Evolutionary conservation across 2,888 invertebrate genomes (phyloP).

Genomic region (Argyresthia goedartella): DNA sequence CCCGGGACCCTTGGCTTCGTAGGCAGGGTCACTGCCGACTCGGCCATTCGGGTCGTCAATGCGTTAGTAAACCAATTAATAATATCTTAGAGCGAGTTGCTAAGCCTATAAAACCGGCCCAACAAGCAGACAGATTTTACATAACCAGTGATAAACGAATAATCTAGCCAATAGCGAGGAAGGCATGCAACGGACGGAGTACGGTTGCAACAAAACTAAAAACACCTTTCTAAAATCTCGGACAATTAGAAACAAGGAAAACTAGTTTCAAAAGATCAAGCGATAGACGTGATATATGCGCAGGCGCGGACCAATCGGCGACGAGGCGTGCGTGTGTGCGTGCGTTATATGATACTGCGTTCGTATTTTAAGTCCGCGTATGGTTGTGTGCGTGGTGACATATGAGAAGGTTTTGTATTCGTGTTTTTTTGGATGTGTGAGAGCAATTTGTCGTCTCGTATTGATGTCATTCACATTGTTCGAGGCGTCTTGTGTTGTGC

Average conservation of each 20-base stretch:
- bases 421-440: slow-evolving; percentile 15
- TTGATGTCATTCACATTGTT: slow-evolving; percentile 37
- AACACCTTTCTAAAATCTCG: slow-evolving; percentile 65
- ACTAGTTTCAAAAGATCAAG: slow-evolving; percentile 46
- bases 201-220: slow-evolving; percentile 19
- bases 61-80: too few species aligned
- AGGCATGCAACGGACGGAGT: slow-evolving; percentile 6
- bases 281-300: slow-evolving; percentile 31
- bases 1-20: too few species aligned
- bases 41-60: too few species aligned
- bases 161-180: neutral
- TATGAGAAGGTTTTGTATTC: slow-evolving; percentile 21
- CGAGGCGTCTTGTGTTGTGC: slow-evolving; percentile 24
- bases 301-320: slow-evolving; percentile 39
- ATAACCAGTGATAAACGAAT: slow-evolving; percentile 5
- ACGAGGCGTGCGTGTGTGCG: slow-evolving; percentile 20
- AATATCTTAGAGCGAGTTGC: too few species aligned
- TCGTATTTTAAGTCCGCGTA: slow-evolving; percentile 7
- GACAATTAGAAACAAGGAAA: slow-evolving; percentile 40
- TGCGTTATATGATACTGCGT: slow-evolving; percentile 11
- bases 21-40: too few species aligned
- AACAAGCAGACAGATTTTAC: slow-evolving; percentile 4
- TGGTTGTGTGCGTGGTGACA: slow-evolving; percentile 21
- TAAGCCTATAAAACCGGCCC: neutral
- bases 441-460: slow-evolving; percentile 28